Percentiles rank a stretch among this genome's conserved stretches.
phyloP scores from a whole-genome alignment of 2,888 invertebrate genomes.

The Bruchidius siliquastri region DNA sequence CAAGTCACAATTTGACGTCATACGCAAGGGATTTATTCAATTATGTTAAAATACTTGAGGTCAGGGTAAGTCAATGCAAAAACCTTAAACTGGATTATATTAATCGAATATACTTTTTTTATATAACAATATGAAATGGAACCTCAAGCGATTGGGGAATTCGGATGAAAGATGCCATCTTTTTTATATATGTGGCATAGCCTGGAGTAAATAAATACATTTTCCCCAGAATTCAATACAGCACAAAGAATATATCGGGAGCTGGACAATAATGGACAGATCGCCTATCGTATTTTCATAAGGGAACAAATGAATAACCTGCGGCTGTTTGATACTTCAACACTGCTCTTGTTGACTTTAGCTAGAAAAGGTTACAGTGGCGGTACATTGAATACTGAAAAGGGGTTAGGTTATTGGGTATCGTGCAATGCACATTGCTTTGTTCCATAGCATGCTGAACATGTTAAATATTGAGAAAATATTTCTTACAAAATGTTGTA shows the following conservation, averaged over 20 bases:
- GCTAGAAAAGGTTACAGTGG: background rate
- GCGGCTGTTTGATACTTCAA: slow-evolving; percentile 33
- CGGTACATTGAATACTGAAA: background rate
- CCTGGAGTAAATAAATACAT: background rate
- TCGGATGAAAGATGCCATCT: background rate
- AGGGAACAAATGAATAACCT: slow-evolving; percentile 35
- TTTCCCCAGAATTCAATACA: background rate
- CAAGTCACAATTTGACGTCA: too few species aligned
- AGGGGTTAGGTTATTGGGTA: too few species aligned
- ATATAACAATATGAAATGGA: background rate
- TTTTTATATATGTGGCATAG: background rate
- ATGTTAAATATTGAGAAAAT: too few species aligned
- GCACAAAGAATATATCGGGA: slow-evolving; percentile 7
- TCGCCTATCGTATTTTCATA: slow-evolving; percentile 31
- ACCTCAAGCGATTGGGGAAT: background rate
- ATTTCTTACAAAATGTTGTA: too few species aligned
- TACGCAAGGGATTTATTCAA: too few species aligned
- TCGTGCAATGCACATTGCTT: too few species aligned
- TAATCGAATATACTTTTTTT: too few species aligned
- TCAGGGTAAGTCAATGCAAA: too few species aligned
- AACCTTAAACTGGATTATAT: too few species aligned
- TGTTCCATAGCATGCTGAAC: too few species aligned
- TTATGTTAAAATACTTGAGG: too few species aligned
- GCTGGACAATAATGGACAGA: slow-evolving; percentile 17
- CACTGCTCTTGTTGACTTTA: slow-evolving; percentile 31